Evolutionary conservation across 2,797 vertebrate genomes (phyloP).

Genomic region (Ctenopoma kingsleyae): DNA sequence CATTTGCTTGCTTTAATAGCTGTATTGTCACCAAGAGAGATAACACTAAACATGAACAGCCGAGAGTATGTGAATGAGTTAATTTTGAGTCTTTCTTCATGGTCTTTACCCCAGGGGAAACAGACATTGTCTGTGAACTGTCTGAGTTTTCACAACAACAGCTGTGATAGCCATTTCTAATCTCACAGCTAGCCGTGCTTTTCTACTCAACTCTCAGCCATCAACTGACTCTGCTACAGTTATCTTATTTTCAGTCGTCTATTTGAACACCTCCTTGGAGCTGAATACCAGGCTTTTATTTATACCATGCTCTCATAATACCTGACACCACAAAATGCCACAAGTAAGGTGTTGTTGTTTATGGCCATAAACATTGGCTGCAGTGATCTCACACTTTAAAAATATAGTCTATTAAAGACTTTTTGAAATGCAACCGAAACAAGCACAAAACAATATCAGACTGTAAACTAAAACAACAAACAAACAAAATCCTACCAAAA

Average conservation of each 20-base stretch:
- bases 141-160: slow-evolving; percentile 76
- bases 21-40: slow-evolving; percentile 42
- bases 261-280: slow-evolving; percentile 45
- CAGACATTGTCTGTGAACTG: slow-evolving; percentile 71
- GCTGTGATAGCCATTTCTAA: slow-evolving; percentile 64
- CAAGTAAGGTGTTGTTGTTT: slow-evolving; percentile 34
- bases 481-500: slow-evolving; percentile 36
- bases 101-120: slow-evolving; percentile 58
- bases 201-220: slow-evolving; percentile 43
- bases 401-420: neutral
- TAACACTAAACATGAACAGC: slow-evolving; percentile 39
- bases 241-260: slow-evolving; percentile 40
- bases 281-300: slow-evolving; percentile 53
- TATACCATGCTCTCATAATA: slow-evolving; percentile 42
- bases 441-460: slow-evolving; percentile 12
- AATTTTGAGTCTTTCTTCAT: slow-evolving; percentile 67
- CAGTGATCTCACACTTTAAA: slow-evolving; percentile 20
- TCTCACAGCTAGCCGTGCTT: slow-evolving; percentile 54
- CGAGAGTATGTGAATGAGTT: slow-evolving; percentile 62
- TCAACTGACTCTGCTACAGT: slow-evolving; percentile 27
- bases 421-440: slow-evolving; percentile 13
- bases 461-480: slow-evolving; percentile 2
- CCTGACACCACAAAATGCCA: slow-evolving; percentile 26
- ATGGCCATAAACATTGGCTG: slow-evolving; percentile 39
- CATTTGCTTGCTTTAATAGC: slow-evolving; percentile 23